Conservation (phyloP, 2,797 vertebrate species). For the Tamandua tetradactyla region DNA sequence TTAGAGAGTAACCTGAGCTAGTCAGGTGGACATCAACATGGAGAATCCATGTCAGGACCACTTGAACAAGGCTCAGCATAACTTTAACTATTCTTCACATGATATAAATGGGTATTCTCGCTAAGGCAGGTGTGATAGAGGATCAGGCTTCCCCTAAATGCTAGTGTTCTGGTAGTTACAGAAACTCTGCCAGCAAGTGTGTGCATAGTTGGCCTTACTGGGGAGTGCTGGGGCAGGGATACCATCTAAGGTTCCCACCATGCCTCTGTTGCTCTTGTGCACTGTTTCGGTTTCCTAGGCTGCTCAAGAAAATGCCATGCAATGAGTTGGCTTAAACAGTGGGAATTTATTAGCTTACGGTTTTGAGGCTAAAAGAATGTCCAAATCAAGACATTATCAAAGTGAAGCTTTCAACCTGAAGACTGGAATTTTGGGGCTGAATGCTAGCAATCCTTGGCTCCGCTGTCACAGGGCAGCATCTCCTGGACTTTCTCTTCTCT, state of each 20-base stretch:
- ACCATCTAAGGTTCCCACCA: neutral
- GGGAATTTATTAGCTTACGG: too few species aligned
- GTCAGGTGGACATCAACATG: neutral
- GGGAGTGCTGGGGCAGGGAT: neutral
- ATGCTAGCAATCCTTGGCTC: too few species aligned
- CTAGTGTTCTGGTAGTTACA: neutral
- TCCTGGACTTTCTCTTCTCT: too few species aligned
- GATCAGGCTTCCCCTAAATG: neutral
- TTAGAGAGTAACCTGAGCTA: neutral
- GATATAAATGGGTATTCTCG: neutral
- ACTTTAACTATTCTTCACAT: neutral
- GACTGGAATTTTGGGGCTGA: too few species aligned
- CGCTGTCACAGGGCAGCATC: too few species aligned
- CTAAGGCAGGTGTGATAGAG: neutral
- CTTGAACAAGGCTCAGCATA: neutral
- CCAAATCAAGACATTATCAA: too few species aligned
- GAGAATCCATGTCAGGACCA: neutral
- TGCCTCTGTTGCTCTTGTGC: neutral
- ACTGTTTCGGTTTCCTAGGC: neutral
- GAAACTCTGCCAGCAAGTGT: neutral
- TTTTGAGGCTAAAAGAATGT: too few species aligned
- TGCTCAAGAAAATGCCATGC: too few species aligned
- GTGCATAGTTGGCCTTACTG: rapidly evolving
- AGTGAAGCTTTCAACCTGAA: too few species aligned
- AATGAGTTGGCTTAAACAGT: too few species aligned